Conservation (phyloP, 2,888 invertebrate species). For the Andrena hattorfiana region DNA sequence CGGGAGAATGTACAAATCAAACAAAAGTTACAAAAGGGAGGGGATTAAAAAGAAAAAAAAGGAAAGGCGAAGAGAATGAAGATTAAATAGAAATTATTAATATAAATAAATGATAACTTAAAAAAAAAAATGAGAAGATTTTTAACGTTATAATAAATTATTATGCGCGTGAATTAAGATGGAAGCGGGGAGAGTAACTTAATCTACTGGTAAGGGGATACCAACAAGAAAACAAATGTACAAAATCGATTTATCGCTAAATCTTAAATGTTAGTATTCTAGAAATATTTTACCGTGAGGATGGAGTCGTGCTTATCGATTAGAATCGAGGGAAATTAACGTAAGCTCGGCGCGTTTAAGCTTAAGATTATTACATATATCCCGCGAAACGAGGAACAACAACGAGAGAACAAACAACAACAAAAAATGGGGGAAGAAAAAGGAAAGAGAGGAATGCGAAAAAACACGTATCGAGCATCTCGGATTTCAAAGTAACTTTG, state of each 20-base stretch:
- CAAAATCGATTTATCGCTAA: conserved; percentile 83
- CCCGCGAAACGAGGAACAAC: conserved; percentile 35
- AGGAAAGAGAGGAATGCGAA: conserved; percentile 7
- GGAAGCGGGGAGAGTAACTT: conserved; percentile 63
- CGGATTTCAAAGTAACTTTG: conserved; percentile 38
- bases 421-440: neutral
- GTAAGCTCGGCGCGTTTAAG: conserved; percentile 59
- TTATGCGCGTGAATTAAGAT: conserved; percentile 72
- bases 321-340: conserved; percentile 58
- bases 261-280: conserved; percentile 83
- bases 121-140: conserved; percentile 70
- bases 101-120: conserved; percentile 82
- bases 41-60: neutral
- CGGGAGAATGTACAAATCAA: conserved; percentile 84
- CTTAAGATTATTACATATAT: conserved; percentile 60
- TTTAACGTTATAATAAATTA: conserved; percentile 84
- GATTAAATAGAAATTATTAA: conserved; percentile 82
- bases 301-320: conserved; percentile 62
- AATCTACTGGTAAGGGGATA: conserved; percentile 73
- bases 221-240: conserved; percentile 82
- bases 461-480: conserved; percentile 31
- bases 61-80: conserved; percentile 58
- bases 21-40: conserved; percentile 72
- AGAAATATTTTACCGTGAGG: conserved; percentile 79
- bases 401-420: conserved; percentile 9